These are phyloP conservation scores for Sinocyclocheilus maitianheensis DNA, from an alignment of 2,113 vertebrate species.

Conservation along the genomic window DNA sequence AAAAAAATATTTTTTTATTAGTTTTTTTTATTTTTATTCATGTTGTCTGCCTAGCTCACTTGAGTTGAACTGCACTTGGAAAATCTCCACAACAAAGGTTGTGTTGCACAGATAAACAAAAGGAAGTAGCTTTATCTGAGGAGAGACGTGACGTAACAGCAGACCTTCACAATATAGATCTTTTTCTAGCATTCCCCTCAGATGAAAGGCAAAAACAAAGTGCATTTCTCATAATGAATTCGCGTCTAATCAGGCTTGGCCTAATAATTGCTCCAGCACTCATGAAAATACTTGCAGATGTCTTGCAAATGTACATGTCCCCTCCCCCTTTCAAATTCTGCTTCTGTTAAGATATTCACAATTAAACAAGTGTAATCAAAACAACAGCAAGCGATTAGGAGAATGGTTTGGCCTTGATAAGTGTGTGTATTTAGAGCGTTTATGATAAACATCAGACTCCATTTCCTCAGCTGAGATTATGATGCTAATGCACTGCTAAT, in stretches of 20 bases:
- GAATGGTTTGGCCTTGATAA: constrained; percentile 54
- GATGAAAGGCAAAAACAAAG: constrained; percentile 50
- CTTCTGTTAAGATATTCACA: constrained; percentile 57
- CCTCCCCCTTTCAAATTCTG: constrained; percentile 26
- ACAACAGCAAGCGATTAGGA: constrained; percentile 52
- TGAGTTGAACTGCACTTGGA: neutral
- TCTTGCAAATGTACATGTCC: constrained; percentile 45
- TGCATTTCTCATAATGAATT: constrained; percentile 60
- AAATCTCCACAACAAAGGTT: constrained; percentile 40
- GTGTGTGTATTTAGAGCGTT: constrained; percentile 47
- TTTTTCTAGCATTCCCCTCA: constrained; percentile 24
- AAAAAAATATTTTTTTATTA: neutral
- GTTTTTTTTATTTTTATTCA: too few species aligned
- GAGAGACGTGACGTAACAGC: constrained; percentile 52
- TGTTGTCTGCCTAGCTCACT: neutral
- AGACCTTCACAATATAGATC: constrained; percentile 29
- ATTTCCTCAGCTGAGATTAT: constrained; percentile 55
- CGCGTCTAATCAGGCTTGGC: constrained; percentile 60
- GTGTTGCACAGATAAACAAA: constrained; percentile 8
- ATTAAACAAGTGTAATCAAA: constrained; percentile 60
- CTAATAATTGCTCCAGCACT: constrained; percentile 57
- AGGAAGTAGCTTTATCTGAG: constrained; percentile 40
- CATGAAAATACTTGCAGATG: constrained; percentile 61
- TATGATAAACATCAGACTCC: constrained; percentile 58
- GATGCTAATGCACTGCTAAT: constrained; percentile 53